Evolutionary conservation across 1,140 invertebrate species (phyloP).

Genomic region (Sogatella furcifera): DNA sequence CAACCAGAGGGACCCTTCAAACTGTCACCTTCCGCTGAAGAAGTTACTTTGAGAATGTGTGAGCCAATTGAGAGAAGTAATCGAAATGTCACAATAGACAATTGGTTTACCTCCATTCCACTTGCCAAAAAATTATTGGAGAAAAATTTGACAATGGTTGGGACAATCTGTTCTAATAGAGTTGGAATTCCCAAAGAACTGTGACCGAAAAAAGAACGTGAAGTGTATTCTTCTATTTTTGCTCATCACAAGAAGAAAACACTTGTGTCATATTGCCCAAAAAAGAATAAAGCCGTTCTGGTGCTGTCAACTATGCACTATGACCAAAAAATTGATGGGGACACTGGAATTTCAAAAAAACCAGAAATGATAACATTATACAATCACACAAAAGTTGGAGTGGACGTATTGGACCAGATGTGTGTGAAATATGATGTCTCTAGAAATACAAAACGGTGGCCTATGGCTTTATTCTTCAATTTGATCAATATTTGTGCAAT

Average conservation of each 20-base stretch:
- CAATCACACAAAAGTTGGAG: conserved; percentile 30
- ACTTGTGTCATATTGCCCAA: conserved; percentile 18
- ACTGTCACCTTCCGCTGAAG: neutral
- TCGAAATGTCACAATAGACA: conserved; percentile 28
- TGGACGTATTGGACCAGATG: conserved; percentile 31
- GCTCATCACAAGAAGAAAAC: conserved; percentile 14
- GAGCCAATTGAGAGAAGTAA: conserved; percentile 21
- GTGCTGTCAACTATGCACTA: conserved; percentile 17
- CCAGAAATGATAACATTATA: conserved; percentile 28
- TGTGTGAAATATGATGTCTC: neutral
- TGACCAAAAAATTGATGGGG: neutral
- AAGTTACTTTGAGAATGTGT: neutral
- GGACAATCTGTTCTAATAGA: conserved; percentile 27
- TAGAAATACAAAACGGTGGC: too few relatives aligned
- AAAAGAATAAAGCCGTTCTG: conserved; percentile 19
- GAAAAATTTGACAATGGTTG: conserved; percentile 20
- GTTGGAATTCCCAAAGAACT: conserved; percentile 13
- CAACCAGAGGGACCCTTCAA: neutral
- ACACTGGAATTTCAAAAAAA: conserved; percentile 15
- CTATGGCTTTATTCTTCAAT: neutral
- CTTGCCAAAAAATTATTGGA: conserved; percentile 14
- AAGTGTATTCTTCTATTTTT: conserved; percentile 3
- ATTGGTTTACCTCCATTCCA: conserved; percentile 26
- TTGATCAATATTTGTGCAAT: neutral
- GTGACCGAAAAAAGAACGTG: conserved; percentile 7